phyloP scores from a whole-genome alignment of 37 sponge, comb jelly and placozoan species.

The Ianthella basta region DNA sequence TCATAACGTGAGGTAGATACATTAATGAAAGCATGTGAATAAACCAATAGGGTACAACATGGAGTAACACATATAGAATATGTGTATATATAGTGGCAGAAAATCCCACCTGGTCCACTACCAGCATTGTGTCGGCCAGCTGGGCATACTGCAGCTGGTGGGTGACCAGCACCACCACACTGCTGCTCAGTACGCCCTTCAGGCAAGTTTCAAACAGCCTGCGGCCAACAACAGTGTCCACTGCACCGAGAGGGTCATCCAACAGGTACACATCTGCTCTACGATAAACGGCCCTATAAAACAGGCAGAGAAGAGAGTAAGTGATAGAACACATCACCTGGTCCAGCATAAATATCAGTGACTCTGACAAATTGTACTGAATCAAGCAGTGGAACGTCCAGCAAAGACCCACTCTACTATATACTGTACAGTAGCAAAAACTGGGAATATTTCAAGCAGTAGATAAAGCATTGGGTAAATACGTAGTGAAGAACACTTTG shows the following conservation, averaged over 20 bases:
- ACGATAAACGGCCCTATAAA: slow-evolving; percentile 64
- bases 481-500: too few relatives aligned
- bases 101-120: slow-evolving; percentile 42
- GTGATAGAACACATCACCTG: too few relatives aligned
- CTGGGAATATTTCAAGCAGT: too few relatives aligned
- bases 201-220: slow-evolving; percentile 71
- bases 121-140: slow-evolving; percentile 29
- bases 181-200: slow-evolving; percentile 28
- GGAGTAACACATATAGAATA: too few relatives aligned
- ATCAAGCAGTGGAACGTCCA: too few relatives aligned
- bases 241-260: slow-evolving; percentile 88
- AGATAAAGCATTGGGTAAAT: too few relatives aligned
- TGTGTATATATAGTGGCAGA: too few relatives aligned
- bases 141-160: slow-evolving; percentile 55
- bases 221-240: slow-evolving; percentile 70
- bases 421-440: too few relatives aligned
- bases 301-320: background rate
- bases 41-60: too few relatives aligned
- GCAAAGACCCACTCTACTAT: too few relatives aligned
- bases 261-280: slow-evolving; percentile 72
- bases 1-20: too few relatives aligned
- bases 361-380: slow-evolving; percentile 13
- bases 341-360: slow-evolving; percentile 2
- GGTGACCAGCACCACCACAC: slow-evolving; percentile 50
- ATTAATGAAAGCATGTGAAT: too few relatives aligned